phyloP scores from a whole-genome alignment of 2,797 vertebrate genomes.

The Anguilla marmorata region DNA sequence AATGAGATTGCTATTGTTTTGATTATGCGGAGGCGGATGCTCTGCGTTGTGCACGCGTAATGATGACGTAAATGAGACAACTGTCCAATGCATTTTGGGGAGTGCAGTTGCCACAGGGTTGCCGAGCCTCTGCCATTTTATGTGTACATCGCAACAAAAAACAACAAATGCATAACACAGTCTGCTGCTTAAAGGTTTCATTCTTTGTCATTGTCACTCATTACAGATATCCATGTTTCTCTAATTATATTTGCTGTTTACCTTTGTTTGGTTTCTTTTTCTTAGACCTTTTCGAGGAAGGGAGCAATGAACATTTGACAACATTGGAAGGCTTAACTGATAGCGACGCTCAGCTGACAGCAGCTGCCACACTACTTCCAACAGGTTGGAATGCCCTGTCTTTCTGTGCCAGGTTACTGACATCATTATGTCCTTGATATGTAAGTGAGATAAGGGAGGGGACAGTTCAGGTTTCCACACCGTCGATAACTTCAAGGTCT shows the following conservation, averaged over 20 bases:
- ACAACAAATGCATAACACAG: background rate
- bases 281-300: constrained; percentile 34
- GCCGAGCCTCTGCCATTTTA: constrained; percentile 65
- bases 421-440: constrained; percentile 12
- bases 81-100: constrained; percentile 64
- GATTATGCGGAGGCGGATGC: constrained; percentile 44
- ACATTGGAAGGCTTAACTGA: constrained; percentile 12
- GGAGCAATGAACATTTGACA: constrained; percentile 30
- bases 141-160: background rate
- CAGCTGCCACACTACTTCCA: background rate
- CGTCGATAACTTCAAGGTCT: background rate
- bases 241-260: constrained; percentile 33
- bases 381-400: constrained; percentile 15
- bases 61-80: constrained; percentile 42
- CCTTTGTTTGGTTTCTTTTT: constrained; percentile 51
- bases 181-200: background rate
- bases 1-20: constrained; percentile 58
- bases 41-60: constrained; percentile 33
- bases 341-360: constrained; percentile 11
- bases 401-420: background rate
- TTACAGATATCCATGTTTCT: constrained; percentile 11
- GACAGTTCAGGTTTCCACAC: background rate
- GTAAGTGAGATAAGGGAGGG: background rate
- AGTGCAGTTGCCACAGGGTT: constrained; percentile 54
- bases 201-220: background rate